These are phyloP conservation scores for Liparis tanakae DNA, from an alignment of 2,797 vertebrate species.

Conservation along the genomic window DNA sequence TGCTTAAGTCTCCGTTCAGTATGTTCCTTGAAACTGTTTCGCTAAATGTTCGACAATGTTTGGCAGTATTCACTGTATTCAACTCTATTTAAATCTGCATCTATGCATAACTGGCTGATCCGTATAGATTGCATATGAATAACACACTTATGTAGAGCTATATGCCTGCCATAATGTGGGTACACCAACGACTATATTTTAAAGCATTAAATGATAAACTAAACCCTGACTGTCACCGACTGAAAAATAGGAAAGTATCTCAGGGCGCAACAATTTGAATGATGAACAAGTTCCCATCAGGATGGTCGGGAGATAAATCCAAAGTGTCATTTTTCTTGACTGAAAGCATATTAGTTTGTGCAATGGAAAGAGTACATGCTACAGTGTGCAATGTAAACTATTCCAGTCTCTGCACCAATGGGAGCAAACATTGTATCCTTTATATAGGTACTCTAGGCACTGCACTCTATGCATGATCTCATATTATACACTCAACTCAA, in stretches of 20 bases:
- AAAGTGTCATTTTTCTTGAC: background rate
- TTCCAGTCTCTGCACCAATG: background rate
- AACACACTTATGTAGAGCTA: background rate
- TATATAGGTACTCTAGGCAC: slow-evolving; percentile 16
- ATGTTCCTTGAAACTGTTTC: background rate
- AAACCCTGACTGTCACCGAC: background rate
- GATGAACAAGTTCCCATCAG: background rate
- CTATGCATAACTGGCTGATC: background rate
- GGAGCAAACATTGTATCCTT: slow-evolving; percentile 14
- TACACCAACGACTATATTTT: background rate
- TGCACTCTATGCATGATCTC: slow-evolving; percentile 40
- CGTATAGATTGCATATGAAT: background rate
- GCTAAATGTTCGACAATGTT: too few species aligned
- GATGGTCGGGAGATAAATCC: background rate
- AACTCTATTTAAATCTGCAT: background rate
- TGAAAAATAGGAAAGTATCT: background rate
- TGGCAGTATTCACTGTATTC: too few species aligned
- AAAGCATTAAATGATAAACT: background rate
- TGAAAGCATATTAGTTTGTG: background rate
- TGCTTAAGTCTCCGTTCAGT: background rate
- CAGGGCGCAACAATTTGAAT: background rate
- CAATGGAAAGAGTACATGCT: background rate
- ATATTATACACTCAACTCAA: slow-evolving; percentile 48
- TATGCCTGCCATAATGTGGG: background rate
- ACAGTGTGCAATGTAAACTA: background rate